Percentiles rank a stretch among this genome's conserved stretches.
These are phyloP conservation scores for Galeruca laticollis DNA, from an alignment of 2,888 invertebrate species.

Conservation along the genomic window DNA sequence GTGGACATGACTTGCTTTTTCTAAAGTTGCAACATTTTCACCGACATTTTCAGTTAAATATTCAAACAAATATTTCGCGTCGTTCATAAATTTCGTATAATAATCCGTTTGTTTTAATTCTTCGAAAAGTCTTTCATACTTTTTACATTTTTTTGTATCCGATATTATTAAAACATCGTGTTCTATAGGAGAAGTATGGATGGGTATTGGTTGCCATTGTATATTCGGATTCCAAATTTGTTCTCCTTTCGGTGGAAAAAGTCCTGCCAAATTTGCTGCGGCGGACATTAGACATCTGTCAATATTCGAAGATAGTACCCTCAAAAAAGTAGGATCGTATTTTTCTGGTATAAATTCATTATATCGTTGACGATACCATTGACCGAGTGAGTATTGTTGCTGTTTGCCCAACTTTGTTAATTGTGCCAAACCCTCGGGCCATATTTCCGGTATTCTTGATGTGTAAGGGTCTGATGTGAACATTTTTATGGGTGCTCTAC, in stretches of 20 bases:
- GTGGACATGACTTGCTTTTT: conserved; percentile 68
- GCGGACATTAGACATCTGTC: conserved; percentile 91
- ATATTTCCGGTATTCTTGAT: conserved; percentile 20
- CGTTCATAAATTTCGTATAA: conserved; percentile 47
- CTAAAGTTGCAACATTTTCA: conserved; percentile 67
- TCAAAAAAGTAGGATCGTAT: conserved; percentile 71
- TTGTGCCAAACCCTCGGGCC: conserved; percentile 42
- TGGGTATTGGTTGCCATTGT: conserved; percentile 80
- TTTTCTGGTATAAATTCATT: conserved; percentile 68
- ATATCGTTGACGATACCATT: conserved; percentile 79
- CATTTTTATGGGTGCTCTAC: conserved; percentile 31
- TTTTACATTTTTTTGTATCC: conserved; percentile 41
- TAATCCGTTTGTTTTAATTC: conserved; percentile 33
- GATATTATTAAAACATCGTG: conserved; percentile 69
- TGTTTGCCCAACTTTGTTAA: conserved; percentile 34
- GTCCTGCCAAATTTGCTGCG: conserved; percentile 79
- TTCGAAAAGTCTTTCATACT: conserved; percentile 34
- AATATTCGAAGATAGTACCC: conserved; percentile 79
- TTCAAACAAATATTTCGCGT: conserved; percentile 72
- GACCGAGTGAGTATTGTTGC: conserved; percentile 68
- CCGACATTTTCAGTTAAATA: conserved; percentile 75
- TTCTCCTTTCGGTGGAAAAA: conserved; percentile 73
- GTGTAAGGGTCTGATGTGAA: conserved; percentile 37
- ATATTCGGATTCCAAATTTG: conserved; percentile 73
- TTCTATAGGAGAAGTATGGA: conserved; percentile 73